Base-by-base conservation (phyloP, 2,888 invertebrate genomes). In the Axea sp. region DNA sequence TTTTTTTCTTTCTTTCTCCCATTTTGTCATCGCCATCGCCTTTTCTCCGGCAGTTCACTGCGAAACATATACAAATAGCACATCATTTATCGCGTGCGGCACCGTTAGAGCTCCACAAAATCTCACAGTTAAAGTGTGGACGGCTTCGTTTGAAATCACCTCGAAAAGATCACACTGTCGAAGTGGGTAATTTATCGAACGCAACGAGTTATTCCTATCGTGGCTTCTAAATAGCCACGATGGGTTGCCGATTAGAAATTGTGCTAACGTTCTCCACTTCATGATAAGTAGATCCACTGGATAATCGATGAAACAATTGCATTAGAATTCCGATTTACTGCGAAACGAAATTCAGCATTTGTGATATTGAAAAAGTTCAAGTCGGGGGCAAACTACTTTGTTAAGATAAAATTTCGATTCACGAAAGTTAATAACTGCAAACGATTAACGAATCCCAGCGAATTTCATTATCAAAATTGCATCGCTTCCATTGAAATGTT, bases 171-270 rank as follows among this genome's bases (percentile, higher is more conserved):
- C 57, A 57, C 51, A 47, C 55, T 49, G 45, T 33, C 17, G 26
- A 49, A 64, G 64, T 57, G 57, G 64, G 43, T 49, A 71, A 71
- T 71, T 64, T 64, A 57, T 71, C 57, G 55, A 57, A 57, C 43
- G 62, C 57, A 71, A 71, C 51, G 64, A 64, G 64, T 57, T 57
- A 57, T 57, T 57, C 62, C 28, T 15, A 3, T 45, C 26, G 64
- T 39, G 41, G 43, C 6, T 37, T 49, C 47, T 49, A 62, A 71
- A 71, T 62, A 26, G 41, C 57, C 35, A 12, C 57, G 64, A 57
- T 64, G 26, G 64, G 33, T 30, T 49, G 30, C 47, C 64, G 71
- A 57, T 71, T 64, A 57, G 57, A 64, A 71, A 71, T 69, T 60
- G 60, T 60, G 51, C 53, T 53, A 59, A 69, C 60, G 43, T 45